Conservation (phyloP, 2,113 vertebrate species). For the Mellivora capensis region DNA sequence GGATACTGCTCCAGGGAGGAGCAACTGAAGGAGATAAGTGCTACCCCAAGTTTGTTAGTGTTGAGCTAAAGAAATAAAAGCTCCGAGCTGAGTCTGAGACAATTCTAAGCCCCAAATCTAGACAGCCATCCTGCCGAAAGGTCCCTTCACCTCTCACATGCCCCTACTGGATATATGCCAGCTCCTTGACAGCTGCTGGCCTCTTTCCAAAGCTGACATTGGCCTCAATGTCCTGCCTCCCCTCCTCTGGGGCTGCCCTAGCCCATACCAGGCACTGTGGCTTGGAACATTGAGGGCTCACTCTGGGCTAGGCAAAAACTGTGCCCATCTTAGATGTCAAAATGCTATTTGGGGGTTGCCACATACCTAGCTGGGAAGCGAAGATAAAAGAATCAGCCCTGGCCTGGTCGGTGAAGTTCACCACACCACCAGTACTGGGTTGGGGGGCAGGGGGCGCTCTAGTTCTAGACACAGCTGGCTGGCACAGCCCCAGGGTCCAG, state of each 20-base stretch:
- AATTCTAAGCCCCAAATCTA: not conserved
- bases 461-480: not conserved
- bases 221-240: conserved; percentile 19
- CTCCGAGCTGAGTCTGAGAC: not conserved
- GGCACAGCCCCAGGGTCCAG: not conserved
- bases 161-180: not conserved
- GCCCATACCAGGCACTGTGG: not conserved
- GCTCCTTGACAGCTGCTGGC: not conserved
- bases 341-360: not conserved
- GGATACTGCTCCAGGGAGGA: not conserved
- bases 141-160: conserved; percentile 4
- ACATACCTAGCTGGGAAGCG: too few species aligned
- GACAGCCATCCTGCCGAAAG: not conserved
- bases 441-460: not conserved
- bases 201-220: conserved; percentile 10
- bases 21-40: not conserved
- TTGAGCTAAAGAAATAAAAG: not conserved
- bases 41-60: not conserved
- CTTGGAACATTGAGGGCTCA: not conserved
- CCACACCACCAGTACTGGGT: not conserved
- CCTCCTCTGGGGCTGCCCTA: not conserved
- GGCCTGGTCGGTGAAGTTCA: not conserved
- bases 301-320: not conserved
- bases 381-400: not conserved
- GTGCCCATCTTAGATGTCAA: not conserved